phyloP scores from a whole-genome alignment of 2,888 invertebrate genomes.

The Calephelis perditalis region DNA sequence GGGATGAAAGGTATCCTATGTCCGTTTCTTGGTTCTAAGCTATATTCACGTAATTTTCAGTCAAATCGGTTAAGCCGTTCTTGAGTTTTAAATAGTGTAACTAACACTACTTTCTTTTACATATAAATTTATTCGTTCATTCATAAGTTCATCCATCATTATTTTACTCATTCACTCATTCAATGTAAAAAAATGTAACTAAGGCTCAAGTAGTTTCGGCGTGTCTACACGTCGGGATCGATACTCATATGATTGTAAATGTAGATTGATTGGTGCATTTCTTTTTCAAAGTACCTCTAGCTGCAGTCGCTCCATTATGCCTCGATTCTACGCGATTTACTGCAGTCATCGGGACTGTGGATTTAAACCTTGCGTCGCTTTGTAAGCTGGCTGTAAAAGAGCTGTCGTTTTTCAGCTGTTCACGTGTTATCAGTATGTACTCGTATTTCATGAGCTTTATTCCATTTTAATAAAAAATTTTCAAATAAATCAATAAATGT shows the following conservation, averaged over 20 bases:
- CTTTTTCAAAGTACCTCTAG: conserved; percentile 50
- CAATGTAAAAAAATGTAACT: too few species aligned
- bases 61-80: too few species aligned
- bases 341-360: conserved; percentile 31
- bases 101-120: too few species aligned
- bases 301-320: conserved; percentile 54
- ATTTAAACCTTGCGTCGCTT: conserved; percentile 4
- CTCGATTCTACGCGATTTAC: conserved; percentile 52
- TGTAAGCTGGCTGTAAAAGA: conserved; percentile 14
- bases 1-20: too few species aligned
- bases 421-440: conserved; percentile 4
- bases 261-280: conserved; percentile 72
- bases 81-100: too few species aligned
- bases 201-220: conserved; percentile 36
- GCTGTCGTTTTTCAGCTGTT: conserved; percentile 6
- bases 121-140: too few species aligned
- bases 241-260: conserved; percentile 75
- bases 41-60: too few species aligned
- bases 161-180: too few species aligned
- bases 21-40: too few species aligned
- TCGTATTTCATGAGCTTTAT: not conserved
- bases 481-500: not conserved
- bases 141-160: too few species aligned
- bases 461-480: not conserved
- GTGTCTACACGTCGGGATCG: conserved; percentile 41